A percentile compares a stretch with the other conserved stretches of the same genome.
phyloP scores from a whole-genome alignment of 2,888 invertebrate species.

The Apodemia mormo region DNA sequence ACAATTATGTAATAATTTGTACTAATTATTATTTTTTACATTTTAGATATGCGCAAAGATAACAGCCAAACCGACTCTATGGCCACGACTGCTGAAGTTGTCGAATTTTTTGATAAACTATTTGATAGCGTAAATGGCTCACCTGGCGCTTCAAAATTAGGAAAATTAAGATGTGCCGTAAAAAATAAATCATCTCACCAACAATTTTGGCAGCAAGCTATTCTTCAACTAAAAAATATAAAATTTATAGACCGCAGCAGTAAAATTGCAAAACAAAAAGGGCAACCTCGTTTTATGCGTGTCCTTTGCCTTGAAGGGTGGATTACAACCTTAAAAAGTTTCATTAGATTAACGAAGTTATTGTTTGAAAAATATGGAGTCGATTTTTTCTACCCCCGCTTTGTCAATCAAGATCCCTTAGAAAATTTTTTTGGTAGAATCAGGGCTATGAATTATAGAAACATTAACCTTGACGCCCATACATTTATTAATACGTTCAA shows the following conservation, averaged over 20 bases:
- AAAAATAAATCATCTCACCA: not conserved
- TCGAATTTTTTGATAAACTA: too few relatives aligned
- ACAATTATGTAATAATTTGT: too few relatives aligned
- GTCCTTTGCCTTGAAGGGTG: slow-evolving; percentile 36
- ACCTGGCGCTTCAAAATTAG: too few relatives aligned
- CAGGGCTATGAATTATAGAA: slow-evolving; percentile 21
- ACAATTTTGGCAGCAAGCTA: slow-evolving; percentile 33
- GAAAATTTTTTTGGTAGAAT: slow-evolving; percentile 24
- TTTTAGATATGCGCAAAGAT: too few relatives aligned
- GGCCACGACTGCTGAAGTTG: too few relatives aligned
- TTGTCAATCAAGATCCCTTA: slow-evolving; percentile 21
- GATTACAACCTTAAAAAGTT: slow-evolving; percentile 35
- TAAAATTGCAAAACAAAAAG: too few relatives aligned
- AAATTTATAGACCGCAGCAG: not conserved
- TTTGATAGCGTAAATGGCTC: too few relatives aligned
- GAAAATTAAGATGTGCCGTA: too few relatives aligned
- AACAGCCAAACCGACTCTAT: too few relatives aligned
- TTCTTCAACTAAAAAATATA: slow-evolving; percentile 28
- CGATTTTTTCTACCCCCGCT: not conserved
- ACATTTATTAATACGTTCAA: slow-evolving; percentile 21
- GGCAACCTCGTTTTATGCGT: slow-evolving; percentile 15
- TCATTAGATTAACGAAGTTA: slow-evolving; percentile 33
- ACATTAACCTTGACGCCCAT: slow-evolving; percentile 10
- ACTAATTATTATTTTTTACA: too few relatives aligned
- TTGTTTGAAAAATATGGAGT: slow-evolving; percentile 24